Percentiles rank a stretch among this genome's conserved stretches.
phyloP scores from a whole-genome alignment of 2,888 invertebrate genomes.

The Hydraecia micacea region DNA sequence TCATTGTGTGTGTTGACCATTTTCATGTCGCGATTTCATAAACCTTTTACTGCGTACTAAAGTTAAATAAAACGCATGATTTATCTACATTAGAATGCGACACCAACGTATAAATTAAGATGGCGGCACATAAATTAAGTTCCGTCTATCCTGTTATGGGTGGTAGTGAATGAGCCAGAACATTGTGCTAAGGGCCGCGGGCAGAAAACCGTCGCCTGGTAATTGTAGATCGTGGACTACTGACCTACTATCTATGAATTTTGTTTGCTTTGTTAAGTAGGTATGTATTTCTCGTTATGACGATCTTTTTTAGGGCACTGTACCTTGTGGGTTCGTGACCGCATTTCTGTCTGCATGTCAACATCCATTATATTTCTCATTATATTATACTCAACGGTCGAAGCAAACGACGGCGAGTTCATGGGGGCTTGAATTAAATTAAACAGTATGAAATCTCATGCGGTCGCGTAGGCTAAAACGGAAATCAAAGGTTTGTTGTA shows the following conservation, averaged over 20 bases:
- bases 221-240: conserved; percentile 68
- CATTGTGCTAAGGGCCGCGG: conserved; percentile 67
- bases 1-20: background rate
- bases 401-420: too few species aligned
- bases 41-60: conserved; percentile 24
- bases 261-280: conserved; percentile 28
- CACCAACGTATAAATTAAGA: conserved; percentile 51
- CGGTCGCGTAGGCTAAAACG: background rate
- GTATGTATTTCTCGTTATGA: conserved; percentile 4
- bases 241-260: conserved; percentile 33
- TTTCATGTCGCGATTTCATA: conserved; percentile 17
- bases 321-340: background rate
- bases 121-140: conserved; percentile 67
- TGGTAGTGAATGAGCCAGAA: conserved; percentile 71
- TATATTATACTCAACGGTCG: too few species aligned
- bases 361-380: background rate
- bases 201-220: conserved; percentile 67
- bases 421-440: background rate
- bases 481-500: background rate
- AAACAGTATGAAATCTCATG: background rate
- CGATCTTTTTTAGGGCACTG: background rate
- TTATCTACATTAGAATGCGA: conserved; percentile 47
- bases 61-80: conserved; percentile 35
- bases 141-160: conserved; percentile 54
- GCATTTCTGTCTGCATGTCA: background rate